Evolutionary conservation across 92 coral and sea anemone genomes (phyloP), one percentile per base, ranked within the genome.

Genomic region (Epizoanthus ramosus): DNA sequence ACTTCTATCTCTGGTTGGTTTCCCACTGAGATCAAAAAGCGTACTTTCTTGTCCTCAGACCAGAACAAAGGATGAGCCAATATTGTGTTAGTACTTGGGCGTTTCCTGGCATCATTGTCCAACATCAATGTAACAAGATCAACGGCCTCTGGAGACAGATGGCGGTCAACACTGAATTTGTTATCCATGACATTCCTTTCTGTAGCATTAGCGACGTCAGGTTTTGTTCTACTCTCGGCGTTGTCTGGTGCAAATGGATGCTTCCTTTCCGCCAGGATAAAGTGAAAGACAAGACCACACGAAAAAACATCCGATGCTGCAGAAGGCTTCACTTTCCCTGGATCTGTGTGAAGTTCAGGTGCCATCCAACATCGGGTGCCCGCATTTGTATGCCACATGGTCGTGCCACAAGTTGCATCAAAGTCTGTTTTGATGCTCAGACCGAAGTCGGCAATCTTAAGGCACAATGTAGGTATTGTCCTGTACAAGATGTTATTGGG

Each of bases 231-330:
- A 13, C 76, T 59, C 0, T 43, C 19, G 33, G 3, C 12, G 41
- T 63, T 75, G 23, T 5, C 37, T 19, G 85, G 86, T 18, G 18
- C 21, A 81, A 87, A 87, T 73, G 86, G 90, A 64, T 87, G 90
- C 23, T 72, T 80, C 57, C 50, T 56, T 0, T 2, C 68, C 14
- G 89, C 67, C 14, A 87, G 41, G 54, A 87, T 59, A 19, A 58
- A 87, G 39, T 81, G 87, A 15, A 81, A 54, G 3, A 87, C 22
- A 17, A 81, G 86, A 10, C 90, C 90, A 87, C 90, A 81, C 0
- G 90, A 13, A 73, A 81, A 87, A 16, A 87, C 19, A 59, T 87
- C 90, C 0, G 90, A 81, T 14, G 81, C 50, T 5, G 0, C 23
- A 0, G 81, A 19, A 37, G 41, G 69, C 15, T 5, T 22, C 8